Percentiles rank a stretch among this genome's conserved stretches.
These are phyloP conservation scores for Priocnemis perturbator DNA, from an alignment of 2,888 invertebrate species.

Conservation along the genomic window DNA sequence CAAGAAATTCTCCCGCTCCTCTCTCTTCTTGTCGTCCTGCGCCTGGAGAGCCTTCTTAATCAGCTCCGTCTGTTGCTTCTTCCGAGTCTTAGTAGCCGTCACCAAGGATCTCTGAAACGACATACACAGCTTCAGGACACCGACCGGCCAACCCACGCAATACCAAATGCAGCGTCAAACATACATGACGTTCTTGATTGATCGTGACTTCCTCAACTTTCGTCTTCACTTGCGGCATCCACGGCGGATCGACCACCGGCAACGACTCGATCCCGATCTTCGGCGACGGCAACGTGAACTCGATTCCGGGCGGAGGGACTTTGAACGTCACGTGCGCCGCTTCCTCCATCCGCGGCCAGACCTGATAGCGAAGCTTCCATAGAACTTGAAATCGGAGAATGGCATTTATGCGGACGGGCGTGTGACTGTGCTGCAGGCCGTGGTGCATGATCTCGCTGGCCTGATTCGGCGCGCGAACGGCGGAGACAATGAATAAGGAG, in stretches of 20 bases:
- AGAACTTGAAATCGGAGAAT: conserved; percentile 93
- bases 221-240: conserved; percentile 98
- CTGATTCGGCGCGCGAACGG: conserved; percentile 93
- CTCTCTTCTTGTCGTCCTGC: conserved; percentile 95
- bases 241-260: conserved; percentile 98
- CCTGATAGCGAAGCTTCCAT: conserved; percentile 98
- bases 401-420: conserved; percentile 88
- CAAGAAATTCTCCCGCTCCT: conserved; percentile 96
- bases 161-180: conserved; percentile 50
- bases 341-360: conserved; percentile 99
- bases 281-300: conserved; percentile 98
- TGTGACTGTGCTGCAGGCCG: conserved; percentile 90
- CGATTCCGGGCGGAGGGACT: conserved; percentile 99
- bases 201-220: conserved; percentile 99
- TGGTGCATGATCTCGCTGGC: conserved; percentile 93
- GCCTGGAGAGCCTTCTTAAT: conserved; percentile 96
- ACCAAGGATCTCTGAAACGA: conserved; percentile 89
- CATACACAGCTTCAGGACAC: not conserved
- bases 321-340: conserved; percentile 96
- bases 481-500: conserved; percentile 92
- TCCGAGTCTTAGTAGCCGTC: conserved; percentile 98
- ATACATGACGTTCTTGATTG: conserved; percentile 96
- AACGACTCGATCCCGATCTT: conserved; percentile 97
- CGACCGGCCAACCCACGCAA: too few relatives aligned
- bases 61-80: conserved; percentile 99